Evolutionary conservation across 2,888 invertebrate species (phyloP).

Genomic region (Andrena haemorrhoa): DNA sequence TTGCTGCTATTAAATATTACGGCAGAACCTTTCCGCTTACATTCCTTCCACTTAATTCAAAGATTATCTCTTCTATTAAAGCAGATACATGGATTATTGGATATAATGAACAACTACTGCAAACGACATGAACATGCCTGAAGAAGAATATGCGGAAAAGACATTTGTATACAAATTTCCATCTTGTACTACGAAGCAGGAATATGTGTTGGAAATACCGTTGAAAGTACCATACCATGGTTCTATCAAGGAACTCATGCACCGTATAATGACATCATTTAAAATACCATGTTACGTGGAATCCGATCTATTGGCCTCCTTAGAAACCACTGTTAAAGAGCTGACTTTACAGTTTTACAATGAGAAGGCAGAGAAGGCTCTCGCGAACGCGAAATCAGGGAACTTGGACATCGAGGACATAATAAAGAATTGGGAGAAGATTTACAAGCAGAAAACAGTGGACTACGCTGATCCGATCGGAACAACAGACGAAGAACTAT

Average conservation of each 20-base stretch:
- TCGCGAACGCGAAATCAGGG: constrained; percentile 88
- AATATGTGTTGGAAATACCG: constrained; percentile 88
- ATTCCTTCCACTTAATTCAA: background rate
- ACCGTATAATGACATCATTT: constrained; percentile 89
- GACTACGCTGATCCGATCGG: constrained; percentile 93
- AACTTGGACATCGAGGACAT: constrained; percentile 90
- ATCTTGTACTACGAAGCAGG: constrained; percentile 86
- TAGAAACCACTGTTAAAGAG: constrained; percentile 88
- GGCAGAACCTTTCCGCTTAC: background rate
- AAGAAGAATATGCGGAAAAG: constrained; percentile 79
- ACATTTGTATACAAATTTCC: constrained; percentile 86
- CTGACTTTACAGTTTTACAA: constrained; percentile 90
- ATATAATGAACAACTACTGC: constrained; percentile 46
- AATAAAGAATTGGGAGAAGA: constrained; percentile 92
- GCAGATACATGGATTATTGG: constrained; percentile 24
- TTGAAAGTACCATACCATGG: constrained; percentile 88
- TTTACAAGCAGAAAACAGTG: constrained; percentile 92
- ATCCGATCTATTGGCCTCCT: constrained; percentile 87
- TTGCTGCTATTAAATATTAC: background rate
- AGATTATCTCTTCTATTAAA: background rate
- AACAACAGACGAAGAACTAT: constrained; percentile 94
- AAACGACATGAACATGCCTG: constrained; percentile 71
- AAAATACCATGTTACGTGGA: constrained; percentile 90
- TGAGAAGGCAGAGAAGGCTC: constrained; percentile 87
- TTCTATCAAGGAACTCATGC: constrained; percentile 88